Base-by-base conservation (phyloP, 2,113 vertebrate species). In the Poeciliopsis prolifica region DNA sequence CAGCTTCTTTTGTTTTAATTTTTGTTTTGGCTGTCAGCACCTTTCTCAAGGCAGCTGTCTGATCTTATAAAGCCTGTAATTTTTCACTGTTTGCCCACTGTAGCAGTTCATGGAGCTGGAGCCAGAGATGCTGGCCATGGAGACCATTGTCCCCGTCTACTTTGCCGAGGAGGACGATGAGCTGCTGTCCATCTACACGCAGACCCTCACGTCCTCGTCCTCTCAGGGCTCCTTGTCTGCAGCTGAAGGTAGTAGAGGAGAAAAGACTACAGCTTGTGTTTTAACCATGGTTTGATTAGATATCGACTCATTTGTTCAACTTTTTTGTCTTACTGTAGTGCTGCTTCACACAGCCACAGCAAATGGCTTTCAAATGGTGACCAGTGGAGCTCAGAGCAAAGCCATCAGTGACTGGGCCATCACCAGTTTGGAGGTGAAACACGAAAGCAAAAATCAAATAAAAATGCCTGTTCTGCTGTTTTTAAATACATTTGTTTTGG, bases 51-150 rank as follows among this genome's bases (percentile, higher is more conserved):
- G 5, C 8, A 67, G 15, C 10, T 29, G n/a, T 26, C 4, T 75
- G 62, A 13, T 70, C 60, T 72, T 35, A 1, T 58, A 63, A 51
- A 69, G 64, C 54, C 65, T 19, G 17, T 24, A 58, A 1, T 77
- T 37, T 7, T 17, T 4, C 8, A 29, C 14, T 29, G 13, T 48
- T 48, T 22, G 1, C 0, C 60, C 24, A 5, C 58, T 65, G 2
- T 79, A 99, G 98, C 97, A 98, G 94, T 99, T 99, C 90, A 98
- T 98, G 97, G 98, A 97, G 93, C 95, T 97, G 22, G 98, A 99
- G 92, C 98, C 98, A 0, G 98, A 99, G 92, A 97, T 99, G 95
- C 90, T 99, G 80, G 96, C 97, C 35, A 98, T 97, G 68, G 98
- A 99, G 94, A 99, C 98, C 74, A 91, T 96, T 0, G 96, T 99